Percentiles rank a stretch among this genome's conserved stretches.
These are phyloP conservation scores for Oreortyx pictus DNA, from an alignment of 2,797 vertebrate genomes.

Conservation along the genomic window DNA sequence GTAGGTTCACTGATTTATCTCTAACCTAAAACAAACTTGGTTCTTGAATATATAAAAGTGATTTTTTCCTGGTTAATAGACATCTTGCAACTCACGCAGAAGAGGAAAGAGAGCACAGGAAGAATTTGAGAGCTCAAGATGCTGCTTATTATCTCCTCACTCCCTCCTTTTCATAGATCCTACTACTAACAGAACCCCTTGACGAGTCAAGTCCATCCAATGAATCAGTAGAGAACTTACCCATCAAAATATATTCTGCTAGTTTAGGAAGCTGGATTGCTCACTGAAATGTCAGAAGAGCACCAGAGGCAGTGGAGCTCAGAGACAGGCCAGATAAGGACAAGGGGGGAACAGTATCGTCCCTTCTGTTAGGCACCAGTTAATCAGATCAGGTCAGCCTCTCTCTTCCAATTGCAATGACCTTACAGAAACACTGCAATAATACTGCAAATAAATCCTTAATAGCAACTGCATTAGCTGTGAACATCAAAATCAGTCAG, in stretches of 20 bases:
- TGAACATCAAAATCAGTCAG: background rate
- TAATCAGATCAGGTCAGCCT: background rate
- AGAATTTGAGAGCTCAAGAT: background rate
- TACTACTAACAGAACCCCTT: background rate
- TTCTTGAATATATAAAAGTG: background rate
- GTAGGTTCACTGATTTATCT: background rate
- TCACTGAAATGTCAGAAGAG: background rate
- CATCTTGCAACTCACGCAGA: background rate
- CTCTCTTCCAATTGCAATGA: background rate
- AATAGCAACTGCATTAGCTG: background rate
- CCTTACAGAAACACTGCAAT: background rate
- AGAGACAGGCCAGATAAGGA: background rate
- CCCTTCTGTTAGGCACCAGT: background rate
- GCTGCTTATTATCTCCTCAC: background rate
- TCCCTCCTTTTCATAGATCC: background rate
- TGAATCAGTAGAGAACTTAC: background rate
- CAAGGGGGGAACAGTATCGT: background rate
- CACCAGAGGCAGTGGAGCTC: background rate
- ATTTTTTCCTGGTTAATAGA: background rate
- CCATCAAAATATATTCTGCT: background rate
- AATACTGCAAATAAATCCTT: background rate
- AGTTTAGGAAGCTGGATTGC: background rate
- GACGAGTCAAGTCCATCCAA: background rate
- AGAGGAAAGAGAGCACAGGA: background rate
- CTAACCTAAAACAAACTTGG: background rate